Percentiles rank a stretch among this genome's conserved stretches.
Evolutionary conservation across 2,797 vertebrate species (phyloP).

Genomic region (Florisuga fusca): DNA sequence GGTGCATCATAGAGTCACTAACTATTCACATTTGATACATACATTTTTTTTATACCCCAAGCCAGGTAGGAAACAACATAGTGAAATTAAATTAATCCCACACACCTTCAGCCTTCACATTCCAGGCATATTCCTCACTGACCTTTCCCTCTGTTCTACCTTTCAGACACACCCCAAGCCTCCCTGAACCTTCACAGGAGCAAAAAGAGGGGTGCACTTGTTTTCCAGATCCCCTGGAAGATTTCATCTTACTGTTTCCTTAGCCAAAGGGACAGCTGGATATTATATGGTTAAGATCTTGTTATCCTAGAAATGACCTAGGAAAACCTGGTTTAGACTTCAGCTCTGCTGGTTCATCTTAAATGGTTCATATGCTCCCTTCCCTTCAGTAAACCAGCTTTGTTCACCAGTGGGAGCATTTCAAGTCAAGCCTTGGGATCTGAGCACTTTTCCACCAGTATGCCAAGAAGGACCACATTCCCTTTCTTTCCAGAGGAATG

Average conservation of each 20-base stretch:
- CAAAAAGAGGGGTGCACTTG: not conserved
- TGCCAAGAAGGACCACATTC: not conserved
- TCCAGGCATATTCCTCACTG: not conserved
- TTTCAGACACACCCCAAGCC: not conserved
- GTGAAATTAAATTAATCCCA: not conserved
- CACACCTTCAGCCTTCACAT: not conserved
- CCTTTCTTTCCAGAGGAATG: not conserved
- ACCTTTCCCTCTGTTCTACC: not conserved
- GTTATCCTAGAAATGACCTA: not conserved
- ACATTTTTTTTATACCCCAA: not conserved
- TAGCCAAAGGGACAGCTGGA: not conserved
- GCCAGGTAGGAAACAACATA: not conserved
- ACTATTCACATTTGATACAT: not conserved
- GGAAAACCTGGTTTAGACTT: not conserved
- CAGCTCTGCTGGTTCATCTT: not conserved
- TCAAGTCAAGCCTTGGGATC: not conserved
- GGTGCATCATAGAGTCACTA: rapidly evolving
- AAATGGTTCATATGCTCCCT: not conserved
- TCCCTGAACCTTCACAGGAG: not conserved
- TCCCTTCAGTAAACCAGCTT: not conserved
- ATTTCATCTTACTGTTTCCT: not conserved
- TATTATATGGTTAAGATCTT: not conserved
- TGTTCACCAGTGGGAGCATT: not conserved
- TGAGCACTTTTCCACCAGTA: not conserved
- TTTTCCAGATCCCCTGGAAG: not conserved